Evolutionary conservation across 2,113 vertebrate species (phyloP).

Genomic region (Malaclemys terrapin): DNA sequence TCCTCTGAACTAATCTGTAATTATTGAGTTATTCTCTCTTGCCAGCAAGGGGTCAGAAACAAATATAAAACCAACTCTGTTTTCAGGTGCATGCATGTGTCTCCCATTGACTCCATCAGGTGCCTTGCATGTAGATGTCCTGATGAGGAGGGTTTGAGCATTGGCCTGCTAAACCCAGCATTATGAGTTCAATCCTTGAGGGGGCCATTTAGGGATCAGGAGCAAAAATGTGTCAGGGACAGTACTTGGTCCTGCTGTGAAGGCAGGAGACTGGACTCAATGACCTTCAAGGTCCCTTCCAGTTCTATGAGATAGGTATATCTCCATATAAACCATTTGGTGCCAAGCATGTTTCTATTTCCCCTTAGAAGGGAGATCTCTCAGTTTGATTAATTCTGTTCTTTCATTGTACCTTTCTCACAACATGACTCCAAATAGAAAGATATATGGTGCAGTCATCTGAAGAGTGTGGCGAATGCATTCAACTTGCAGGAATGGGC

Average conservation of each 20-base stretch:
- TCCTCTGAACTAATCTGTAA: neutral
- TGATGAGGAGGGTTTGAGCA: neutral
- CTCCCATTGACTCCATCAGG: neutral
- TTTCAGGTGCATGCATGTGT: neutral
- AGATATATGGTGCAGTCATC: slow-evolving; percentile 12
- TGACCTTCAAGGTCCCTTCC: no score
- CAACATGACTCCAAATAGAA: neutral
- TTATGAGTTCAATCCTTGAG: no score
- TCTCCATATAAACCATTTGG: neutral
- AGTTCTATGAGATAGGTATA: no score
- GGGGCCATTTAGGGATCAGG: no score
- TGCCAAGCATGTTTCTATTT: neutral
- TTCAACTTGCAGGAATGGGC: neutral
- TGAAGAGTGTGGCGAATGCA: neutral
- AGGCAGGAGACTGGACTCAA: no score
- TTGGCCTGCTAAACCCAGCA: no score
- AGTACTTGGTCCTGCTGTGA: no score
- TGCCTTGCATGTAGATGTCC: neutral
- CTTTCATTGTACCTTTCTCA: slow-evolving; percentile 20
- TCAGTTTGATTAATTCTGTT: slow-evolving; percentile 7
- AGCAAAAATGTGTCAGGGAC: no score
- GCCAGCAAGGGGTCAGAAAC: neutral
- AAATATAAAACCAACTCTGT: neutral
- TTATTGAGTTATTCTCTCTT: neutral
- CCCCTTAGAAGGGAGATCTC: neutral